phyloP scores from a whole-genome alignment of 2,888 invertebrate species.

The Hartigia nigra region DNA sequence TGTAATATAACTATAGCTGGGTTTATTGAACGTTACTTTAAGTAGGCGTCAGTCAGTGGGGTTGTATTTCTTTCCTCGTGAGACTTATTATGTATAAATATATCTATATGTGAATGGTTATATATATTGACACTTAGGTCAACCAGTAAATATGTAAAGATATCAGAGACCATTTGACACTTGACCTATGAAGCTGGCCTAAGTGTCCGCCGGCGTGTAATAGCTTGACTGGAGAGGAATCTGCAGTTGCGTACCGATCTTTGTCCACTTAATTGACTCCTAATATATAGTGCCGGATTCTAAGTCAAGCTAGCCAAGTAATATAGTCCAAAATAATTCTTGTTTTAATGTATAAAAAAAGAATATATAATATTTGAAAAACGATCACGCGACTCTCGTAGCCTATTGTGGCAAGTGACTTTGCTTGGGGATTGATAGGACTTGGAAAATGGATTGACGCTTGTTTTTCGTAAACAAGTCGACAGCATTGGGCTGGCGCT shows the following conservation, averaged over 20 bases:
- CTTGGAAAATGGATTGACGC: not conserved
- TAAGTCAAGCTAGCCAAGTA: not conserved
- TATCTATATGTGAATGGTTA: no score
- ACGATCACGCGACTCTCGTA: not conserved
- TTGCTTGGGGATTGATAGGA: not conserved
- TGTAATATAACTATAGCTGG: not conserved
- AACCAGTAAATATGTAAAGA: slow-evolving; percentile 24
- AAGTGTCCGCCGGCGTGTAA: slow-evolving; percentile 38
- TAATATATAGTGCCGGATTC: not conserved
- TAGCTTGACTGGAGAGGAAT: slow-evolving; percentile 33
- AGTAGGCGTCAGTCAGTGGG: not conserved
- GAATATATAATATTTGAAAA: slow-evolving; percentile 16
- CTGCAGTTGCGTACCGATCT: slow-evolving; percentile 36
- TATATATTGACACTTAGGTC: not conserved
- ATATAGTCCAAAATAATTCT: not conserved
- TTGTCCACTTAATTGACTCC: slow-evolving; percentile 26
- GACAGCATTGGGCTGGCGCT: not conserved
- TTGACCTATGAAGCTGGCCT: slow-evolving; percentile 53
- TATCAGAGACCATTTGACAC: slow-evolving; percentile 59
- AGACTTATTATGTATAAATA: no score
- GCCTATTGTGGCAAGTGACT: not conserved
- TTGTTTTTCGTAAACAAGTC: slow-evolving; percentile 2
- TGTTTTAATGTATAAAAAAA: not conserved
- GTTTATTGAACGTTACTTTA: not conserved
- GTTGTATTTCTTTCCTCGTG: not conserved